Evolutionary conservation across 2,113 vertebrate species (phyloP).

Genomic region (Anas platyrhynchos): DNA sequence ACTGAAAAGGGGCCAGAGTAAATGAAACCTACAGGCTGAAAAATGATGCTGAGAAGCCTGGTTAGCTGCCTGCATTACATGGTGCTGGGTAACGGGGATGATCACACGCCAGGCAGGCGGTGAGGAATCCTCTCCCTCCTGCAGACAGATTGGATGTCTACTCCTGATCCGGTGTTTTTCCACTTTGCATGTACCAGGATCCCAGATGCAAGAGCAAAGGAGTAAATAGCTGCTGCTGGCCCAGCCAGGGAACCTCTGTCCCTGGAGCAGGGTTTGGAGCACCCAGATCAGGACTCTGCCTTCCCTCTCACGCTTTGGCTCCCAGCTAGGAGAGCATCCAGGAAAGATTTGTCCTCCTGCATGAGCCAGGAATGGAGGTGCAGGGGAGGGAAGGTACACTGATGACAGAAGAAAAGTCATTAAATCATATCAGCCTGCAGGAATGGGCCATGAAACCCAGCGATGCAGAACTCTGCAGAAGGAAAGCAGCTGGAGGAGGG

Average conservation of each 20-base stretch:
- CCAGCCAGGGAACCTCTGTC: background rate
- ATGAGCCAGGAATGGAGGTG: background rate
- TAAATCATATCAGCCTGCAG: background rate
- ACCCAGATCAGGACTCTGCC: fast-evolving
- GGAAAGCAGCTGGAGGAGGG: background rate
- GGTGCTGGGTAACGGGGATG: background rate
- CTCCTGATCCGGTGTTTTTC: background rate
- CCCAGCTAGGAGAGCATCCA: background rate
- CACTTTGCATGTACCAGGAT: background rate
- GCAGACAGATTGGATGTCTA: background rate
- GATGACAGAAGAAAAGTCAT: background rate
- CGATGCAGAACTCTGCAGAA: background rate
- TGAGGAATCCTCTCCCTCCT: background rate
- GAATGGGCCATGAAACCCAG: background rate
- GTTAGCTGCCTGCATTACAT: background rate
- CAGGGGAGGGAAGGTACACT: background rate
- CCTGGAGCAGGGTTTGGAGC: background rate
- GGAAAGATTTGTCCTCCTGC: background rate
- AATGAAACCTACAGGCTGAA: background rate
- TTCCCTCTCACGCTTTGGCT: background rate
- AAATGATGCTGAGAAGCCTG: background rate
- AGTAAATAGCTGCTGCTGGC: background rate
- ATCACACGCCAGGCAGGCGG: background rate
- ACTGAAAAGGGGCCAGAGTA: background rate
- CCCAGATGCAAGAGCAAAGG: background rate